Evolutionary conservation across 2,797 vertebrate genomes (phyloP).

Genomic region (Amblyraja radiata): DNA sequence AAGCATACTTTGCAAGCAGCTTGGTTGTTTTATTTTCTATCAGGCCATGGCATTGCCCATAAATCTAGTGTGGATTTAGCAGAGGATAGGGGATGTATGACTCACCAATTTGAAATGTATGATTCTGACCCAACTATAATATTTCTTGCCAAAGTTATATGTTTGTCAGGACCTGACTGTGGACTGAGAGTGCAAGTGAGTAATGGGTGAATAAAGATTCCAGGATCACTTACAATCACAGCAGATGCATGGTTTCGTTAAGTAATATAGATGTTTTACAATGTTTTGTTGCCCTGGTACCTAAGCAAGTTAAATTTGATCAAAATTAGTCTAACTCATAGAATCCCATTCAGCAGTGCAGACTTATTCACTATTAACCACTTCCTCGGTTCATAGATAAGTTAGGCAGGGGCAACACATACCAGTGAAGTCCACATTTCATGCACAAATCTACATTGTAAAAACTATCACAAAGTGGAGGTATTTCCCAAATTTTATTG

Average conservation of each 20-base stretch:
- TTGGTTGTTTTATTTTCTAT: background rate
- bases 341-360: too few species aligned
- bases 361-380: too few species aligned
- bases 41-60: slow-evolving; percentile 11
- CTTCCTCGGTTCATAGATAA: too few species aligned
- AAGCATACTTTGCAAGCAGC: slow-evolving; percentile 17
- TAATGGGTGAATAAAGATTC: background rate
- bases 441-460: too few species aligned
- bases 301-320: background rate
- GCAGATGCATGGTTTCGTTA: background rate
- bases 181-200: background rate
- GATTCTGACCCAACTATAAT: background rate
- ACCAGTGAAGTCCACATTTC: too few species aligned
- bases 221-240: background rate
- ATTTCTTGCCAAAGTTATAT: slow-evolving; percentile 26
- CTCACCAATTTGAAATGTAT: slow-evolving; percentile 36
- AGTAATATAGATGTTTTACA: background rate
- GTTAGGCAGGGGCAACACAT: too few species aligned
- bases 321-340: background rate
- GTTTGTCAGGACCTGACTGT: slow-evolving; percentile 24
- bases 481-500: too few species aligned
- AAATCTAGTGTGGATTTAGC: slow-evolving; percentile 26
- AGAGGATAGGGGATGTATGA: slow-evolving; percentile 19
- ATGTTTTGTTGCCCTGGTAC: background rate
- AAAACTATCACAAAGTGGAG: too few species aligned